phyloP scores from a whole-genome alignment of 2,797 vertebrate species.

The Sebastes glaucus region DNA sequence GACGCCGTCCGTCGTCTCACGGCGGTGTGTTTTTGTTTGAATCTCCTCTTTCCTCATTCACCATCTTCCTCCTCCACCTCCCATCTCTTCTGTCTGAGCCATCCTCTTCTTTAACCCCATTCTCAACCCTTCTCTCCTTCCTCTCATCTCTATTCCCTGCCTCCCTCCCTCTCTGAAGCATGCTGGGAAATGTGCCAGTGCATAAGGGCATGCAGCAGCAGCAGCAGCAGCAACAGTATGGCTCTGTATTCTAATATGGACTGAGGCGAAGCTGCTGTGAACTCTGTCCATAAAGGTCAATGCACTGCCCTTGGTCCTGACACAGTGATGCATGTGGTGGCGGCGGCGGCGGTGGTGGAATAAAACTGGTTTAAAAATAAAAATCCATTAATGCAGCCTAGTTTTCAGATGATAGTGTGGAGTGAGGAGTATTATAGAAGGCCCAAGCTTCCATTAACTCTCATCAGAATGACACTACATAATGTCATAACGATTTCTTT shows the following conservation, averaged over 20 bases:
- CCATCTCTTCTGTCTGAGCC: not conserved
- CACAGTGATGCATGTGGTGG: constrained; percentile 20
- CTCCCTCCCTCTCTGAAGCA: constrained; percentile 42
- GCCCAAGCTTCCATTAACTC: constrained; percentile 40
- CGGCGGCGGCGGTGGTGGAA: not conserved
- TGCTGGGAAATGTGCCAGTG: constrained; percentile 68
- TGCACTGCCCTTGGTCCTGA: constrained; percentile 58
- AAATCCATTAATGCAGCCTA: constrained; percentile 69
- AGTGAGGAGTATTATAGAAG: constrained; percentile 13
- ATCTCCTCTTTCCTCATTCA: constrained; percentile 2
- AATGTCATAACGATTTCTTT: constrained; percentile 22
- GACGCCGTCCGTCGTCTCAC: not conserved
- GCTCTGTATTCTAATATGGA: constrained; percentile 20
- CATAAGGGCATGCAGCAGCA: constrained; percentile 40
- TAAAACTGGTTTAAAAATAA: constrained; percentile 48
- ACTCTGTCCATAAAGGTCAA: constrained; percentile 64
- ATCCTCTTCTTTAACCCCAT: not conserved
- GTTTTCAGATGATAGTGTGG: constrained; percentile 25
- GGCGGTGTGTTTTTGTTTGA: not conserved
- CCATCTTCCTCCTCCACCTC: not conserved
- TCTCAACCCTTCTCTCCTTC: constrained; percentile 6
- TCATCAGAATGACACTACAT: not conserved
- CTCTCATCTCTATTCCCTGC: not conserved
- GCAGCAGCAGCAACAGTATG: constrained; percentile 15
- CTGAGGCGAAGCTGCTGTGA: constrained; percentile 45